These are phyloP conservation scores for Myotis planiceps DNA, from an alignment of 2,797 vertebrate genomes.

Conservation along the genomic window DNA sequence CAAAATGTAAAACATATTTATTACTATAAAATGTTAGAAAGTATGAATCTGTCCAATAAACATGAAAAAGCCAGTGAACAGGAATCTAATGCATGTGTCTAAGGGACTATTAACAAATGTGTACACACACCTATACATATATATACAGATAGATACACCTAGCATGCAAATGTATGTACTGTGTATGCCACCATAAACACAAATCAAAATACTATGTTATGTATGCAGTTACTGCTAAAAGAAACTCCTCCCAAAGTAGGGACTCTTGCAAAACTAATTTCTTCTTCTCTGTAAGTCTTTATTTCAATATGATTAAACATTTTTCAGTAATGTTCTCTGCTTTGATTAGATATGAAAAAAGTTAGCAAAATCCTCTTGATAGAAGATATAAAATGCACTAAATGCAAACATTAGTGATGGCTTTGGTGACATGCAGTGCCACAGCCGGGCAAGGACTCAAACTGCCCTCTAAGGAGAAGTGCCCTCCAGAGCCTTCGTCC, in stretches of 20 bases:
- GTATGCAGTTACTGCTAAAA: not conserved
- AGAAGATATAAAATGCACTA: not conserved
- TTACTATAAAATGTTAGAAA: not conserved
- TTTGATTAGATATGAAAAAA: not conserved
- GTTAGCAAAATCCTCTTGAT: not conserved
- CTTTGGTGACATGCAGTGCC: too few species aligned
- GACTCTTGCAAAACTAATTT: not conserved
- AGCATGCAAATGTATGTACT: not conserved
- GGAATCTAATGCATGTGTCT: not conserved
- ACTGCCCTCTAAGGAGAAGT: not conserved
- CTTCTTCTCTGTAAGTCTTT: not conserved
- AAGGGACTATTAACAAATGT: not conserved
- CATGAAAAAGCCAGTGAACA: not conserved
- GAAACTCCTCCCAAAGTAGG: not conserved
- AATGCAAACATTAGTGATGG: not conserved
- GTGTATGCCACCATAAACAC: not conserved
- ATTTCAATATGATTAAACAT: not conserved
- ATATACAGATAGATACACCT: not conserved
- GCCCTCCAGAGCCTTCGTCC: too few species aligned
- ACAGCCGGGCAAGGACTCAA: not conserved
- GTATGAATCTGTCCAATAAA: not conserved
- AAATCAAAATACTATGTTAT: not conserved
- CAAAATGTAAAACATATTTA: not conserved
- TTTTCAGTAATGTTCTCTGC: not conserved
- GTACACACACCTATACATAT: not conserved